phyloP scores from a whole-genome alignment of 2,113 vertebrate genomes.

The Anseranas semipalmata region DNA sequence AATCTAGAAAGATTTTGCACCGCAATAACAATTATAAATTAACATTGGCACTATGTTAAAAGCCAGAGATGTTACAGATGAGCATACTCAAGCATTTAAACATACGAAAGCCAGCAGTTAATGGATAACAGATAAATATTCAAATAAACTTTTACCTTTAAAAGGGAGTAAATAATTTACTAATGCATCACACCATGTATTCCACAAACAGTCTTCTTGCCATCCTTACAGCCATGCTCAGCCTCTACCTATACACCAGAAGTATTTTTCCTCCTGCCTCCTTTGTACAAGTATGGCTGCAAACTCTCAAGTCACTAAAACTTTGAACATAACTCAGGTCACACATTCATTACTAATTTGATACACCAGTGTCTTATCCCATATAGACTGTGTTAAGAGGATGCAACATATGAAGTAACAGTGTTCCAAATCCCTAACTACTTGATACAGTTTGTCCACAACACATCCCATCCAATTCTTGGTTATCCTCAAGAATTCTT shows the following conservation, averaged over 20 bases:
- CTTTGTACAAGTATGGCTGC: background rate
- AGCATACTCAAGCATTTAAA: background rate
- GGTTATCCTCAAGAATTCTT: background rate
- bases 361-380: background rate
- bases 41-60: background rate
- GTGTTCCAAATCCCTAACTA: background rate
- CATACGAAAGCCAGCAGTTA: background rate
- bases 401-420: background rate
- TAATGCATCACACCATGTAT: slow-evolving; percentile 2
- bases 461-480: background rate
- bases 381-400: background rate
- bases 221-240: background rate
- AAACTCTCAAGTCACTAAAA: background rate
- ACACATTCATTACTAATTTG: background rate
- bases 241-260: background rate
- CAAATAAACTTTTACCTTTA: slow-evolving; percentile 10
- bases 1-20: background rate
- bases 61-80: background rate
- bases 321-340: background rate
- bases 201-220: background rate
- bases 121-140: slow-evolving; percentile 25
- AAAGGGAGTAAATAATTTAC: slow-evolving; percentile 40
- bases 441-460: background rate
- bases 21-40: background rate
- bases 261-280: background rate